These are phyloP conservation scores for Platycheirus rosarum DNA, from an alignment of 2,888 invertebrate genomes.

Conservation along the genomic window DNA sequence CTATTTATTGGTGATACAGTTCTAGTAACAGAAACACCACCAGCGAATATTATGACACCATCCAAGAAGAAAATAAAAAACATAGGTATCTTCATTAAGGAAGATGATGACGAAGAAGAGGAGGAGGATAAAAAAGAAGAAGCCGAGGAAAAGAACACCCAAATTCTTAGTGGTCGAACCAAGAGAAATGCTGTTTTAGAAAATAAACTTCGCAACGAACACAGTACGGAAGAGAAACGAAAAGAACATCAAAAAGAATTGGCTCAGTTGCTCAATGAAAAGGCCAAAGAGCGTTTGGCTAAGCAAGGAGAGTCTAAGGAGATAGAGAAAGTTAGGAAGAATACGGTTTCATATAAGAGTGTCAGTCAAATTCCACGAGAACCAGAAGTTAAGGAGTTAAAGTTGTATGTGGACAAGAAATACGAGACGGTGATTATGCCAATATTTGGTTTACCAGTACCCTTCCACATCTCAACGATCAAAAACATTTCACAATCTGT, in stretches of 20 bases:
- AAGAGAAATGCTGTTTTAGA: conserved; percentile 96
- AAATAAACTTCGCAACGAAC: conserved; percentile 95
- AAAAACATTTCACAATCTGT: conserved; percentile 99
- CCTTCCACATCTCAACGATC: conserved; percentile 99
- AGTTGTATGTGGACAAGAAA: conserved; percentile 97
- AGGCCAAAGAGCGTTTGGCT: conserved; percentile 95
- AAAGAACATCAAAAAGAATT: conserved; percentile 98
- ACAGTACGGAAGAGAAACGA: conserved; percentile 98
- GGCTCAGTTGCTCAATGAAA: conserved; percentile 94
- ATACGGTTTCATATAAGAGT: conserved; percentile 97
- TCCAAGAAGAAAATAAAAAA: conserved; percentile 98
- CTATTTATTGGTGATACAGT: conserved; percentile 98
- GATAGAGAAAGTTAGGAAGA: conserved; percentile 94
- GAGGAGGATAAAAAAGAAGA: conserved; percentile 91
- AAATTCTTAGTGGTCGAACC: conserved; percentile 85
- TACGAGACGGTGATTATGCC: conserved; percentile 99
- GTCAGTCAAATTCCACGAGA: conserved; percentile 96
- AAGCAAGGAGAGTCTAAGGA: conserved; percentile 93
- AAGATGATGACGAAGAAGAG: conserved; percentile 93
- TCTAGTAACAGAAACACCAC: conserved; percentile 94
- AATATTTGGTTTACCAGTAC: conserved; percentile 97
- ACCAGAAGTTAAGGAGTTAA: conserved; percentile 95
- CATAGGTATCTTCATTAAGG: conserved; percentile 96
- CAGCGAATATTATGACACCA: conserved; percentile 93
- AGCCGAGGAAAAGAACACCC: conserved; percentile 84